A percentile compares a stretch with the other conserved stretches of the same genome.
Conservation (phyloP, 2,888 invertebrate species). For the Drosophila paramelanica region DNA sequence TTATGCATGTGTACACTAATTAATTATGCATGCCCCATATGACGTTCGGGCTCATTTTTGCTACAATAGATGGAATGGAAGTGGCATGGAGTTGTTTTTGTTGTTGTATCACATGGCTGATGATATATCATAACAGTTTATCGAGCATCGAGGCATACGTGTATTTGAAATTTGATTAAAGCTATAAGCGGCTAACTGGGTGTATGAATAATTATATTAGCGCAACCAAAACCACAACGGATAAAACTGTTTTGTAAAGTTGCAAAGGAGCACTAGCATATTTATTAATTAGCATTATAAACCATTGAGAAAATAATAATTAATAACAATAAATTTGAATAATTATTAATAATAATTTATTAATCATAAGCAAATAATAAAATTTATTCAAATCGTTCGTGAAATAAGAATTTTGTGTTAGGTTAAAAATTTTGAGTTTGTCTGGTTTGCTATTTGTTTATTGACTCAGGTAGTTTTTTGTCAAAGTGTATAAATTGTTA, state of each 20-base stretch:
- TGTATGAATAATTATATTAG: conserved; percentile 22
- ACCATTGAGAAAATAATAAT: too few species aligned
- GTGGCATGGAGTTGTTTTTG: background rate
- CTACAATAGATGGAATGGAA: conserved; percentile 4
- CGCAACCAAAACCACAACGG: background rate
- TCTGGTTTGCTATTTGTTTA: too few species aligned
- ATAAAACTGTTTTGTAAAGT: background rate
- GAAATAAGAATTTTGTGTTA: too few species aligned
- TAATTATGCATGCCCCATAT: conserved; percentile 70
- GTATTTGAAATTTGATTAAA: conserved; percentile 16
- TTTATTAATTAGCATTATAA: too few species aligned
- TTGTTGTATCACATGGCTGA: conserved; percentile 33
- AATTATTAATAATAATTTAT: too few species aligned
- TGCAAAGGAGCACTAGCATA: background rate
- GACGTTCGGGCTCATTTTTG: conserved; percentile 41
- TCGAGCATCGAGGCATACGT: conserved; percentile 9
- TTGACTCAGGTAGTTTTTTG: too few species aligned
- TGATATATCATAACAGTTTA: conserved; percentile 29
- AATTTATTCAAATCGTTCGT: too few species aligned
- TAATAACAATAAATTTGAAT: too few species aligned
- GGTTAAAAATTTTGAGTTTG: too few species aligned
- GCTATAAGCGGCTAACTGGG: conserved; percentile 5
- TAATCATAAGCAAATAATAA: too few species aligned
- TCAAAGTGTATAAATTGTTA: too few species aligned
- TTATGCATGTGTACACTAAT: conserved; percentile 69